Evolutionary conservation across 2,113 vertebrate genomes (phyloP).

Genomic region (Sylvietta virens): DNA sequence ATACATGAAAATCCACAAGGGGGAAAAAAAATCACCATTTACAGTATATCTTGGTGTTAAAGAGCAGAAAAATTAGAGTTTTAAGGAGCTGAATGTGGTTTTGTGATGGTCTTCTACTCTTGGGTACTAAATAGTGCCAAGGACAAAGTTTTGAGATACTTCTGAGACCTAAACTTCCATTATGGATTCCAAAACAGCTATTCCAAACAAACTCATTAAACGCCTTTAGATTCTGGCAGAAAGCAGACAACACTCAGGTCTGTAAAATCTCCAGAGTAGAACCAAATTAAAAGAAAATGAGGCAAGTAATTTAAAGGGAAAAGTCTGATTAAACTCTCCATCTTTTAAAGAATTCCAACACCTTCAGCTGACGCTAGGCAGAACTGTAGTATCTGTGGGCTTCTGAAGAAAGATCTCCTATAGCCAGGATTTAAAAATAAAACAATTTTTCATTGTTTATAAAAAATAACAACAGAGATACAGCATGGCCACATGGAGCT

Average conservation of each 20-base stretch:
- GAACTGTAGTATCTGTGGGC: not conserved
- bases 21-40: not conserved
- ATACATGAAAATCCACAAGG: not conserved
- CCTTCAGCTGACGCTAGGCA: not conserved
- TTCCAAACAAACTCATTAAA: not conserved
- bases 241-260: not conserved
- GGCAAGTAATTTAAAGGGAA: not conserved
- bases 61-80: not conserved
- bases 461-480: rapidly evolving
- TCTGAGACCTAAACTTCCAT: not conserved
- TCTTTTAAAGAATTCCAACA: not conserved
- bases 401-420: not conserved
- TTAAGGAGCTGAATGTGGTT: not conserved
- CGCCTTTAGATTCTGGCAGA: not conserved
- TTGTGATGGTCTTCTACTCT: not conserved
- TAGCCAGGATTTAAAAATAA: not conserved
- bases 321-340: not conserved
- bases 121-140: not conserved
- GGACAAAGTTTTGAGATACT: not conserved
- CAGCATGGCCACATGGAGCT: not conserved
- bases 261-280: not conserved
- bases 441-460: too few species aligned
- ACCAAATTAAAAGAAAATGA: not conserved
- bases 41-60: not conserved
- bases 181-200: not conserved